phyloP scores from a whole-genome alignment of 2,113 vertebrate species.

The Plectropomus leopardus region DNA sequence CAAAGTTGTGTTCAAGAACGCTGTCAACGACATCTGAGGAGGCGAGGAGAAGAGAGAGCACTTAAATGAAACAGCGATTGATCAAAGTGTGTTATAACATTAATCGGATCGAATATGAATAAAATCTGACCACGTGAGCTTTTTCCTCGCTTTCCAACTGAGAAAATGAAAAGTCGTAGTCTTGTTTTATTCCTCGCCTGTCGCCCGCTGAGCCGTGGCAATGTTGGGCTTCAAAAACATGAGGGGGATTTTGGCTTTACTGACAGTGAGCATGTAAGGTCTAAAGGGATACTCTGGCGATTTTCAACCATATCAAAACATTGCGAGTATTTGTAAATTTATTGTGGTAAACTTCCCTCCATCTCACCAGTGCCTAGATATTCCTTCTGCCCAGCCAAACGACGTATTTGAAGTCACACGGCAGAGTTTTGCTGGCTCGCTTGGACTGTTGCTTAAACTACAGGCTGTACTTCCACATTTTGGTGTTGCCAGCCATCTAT shows the following conservation, averaged over 20 bases:
- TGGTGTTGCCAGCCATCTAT: no score
- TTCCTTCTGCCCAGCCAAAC: no score
- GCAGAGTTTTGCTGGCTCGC: no score
- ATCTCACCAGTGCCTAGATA: no score
- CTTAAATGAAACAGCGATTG: not conserved
- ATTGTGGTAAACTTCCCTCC: no score
- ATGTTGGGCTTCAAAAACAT: slow-evolving; percentile 36
- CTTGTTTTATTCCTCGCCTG: slow-evolving; percentile 13
- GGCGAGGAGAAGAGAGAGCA: slow-evolving; percentile 30
- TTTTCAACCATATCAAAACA: no score
- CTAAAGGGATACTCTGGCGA: no score
- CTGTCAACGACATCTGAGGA: slow-evolving; percentile 59
- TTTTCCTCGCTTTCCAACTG: slow-evolving; percentile 3
- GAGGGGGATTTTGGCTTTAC: slow-evolving; percentile 32
- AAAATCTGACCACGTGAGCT: slow-evolving; percentile 18
- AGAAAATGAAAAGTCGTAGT: slow-evolving; percentile 31
- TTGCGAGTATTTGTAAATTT: no score
- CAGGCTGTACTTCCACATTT: no score
- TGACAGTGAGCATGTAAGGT: slow-evolving; percentile 15
- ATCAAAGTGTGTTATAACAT: slow-evolving; percentile 22
- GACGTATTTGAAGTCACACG: no score
- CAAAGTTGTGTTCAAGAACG: slow-evolving; percentile 54
- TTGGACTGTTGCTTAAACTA: no score
- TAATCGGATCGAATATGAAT: not conserved
- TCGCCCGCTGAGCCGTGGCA: not conserved